Conservation (phyloP, 2,797 vertebrate genomes). For the Crocidura indochinensis region DNA sequence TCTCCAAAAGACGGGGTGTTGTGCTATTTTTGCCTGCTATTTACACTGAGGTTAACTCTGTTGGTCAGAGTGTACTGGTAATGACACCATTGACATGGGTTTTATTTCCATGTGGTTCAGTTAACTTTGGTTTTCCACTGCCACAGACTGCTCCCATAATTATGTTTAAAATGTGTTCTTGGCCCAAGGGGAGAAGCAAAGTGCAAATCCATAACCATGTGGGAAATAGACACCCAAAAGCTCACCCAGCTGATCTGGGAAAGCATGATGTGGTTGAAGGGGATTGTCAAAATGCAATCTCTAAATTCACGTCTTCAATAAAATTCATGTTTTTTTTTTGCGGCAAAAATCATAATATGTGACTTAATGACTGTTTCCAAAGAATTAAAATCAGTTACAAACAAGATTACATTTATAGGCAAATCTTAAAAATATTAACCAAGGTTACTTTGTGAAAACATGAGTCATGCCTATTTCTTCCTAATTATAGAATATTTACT, state of each 20-base stretch:
- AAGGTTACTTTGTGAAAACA: slow-evolving; percentile 64
- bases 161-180: slow-evolving; percentile 80
- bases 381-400: slow-evolving; percentile 60
- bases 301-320: slow-evolving; percentile 15
- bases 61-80: slow-evolving; percentile 81
- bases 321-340: slow-evolving; percentile 12
- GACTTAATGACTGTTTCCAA: slow-evolving; percentile 60
- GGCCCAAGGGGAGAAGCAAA: slow-evolving; percentile 74
- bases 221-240: slow-evolving; percentile 37
- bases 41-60: slow-evolving; percentile 82
- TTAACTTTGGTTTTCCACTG: slow-evolving; percentile 84
- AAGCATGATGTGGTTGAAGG: too few species aligned
- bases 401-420: slow-evolving; percentile 68
- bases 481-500: slow-evolving; percentile 82
- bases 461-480: slow-evolving; percentile 72
- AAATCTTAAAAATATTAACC: slow-evolving; percentile 78
- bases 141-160: slow-evolving; percentile 81
- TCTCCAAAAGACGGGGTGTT: slow-evolving; percentile 68
- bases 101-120: slow-evolving; percentile 85
- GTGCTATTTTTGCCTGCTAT: slow-evolving; percentile 80
- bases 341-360: slow-evolving; percentile 28
- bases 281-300: background rate
- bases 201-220: slow-evolving; percentile 58
- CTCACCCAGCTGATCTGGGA: background rate
- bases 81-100: slow-evolving; percentile 83